Conservation (phyloP, 2,888 invertebrate species). For the Spisula subtruncata region DNA sequence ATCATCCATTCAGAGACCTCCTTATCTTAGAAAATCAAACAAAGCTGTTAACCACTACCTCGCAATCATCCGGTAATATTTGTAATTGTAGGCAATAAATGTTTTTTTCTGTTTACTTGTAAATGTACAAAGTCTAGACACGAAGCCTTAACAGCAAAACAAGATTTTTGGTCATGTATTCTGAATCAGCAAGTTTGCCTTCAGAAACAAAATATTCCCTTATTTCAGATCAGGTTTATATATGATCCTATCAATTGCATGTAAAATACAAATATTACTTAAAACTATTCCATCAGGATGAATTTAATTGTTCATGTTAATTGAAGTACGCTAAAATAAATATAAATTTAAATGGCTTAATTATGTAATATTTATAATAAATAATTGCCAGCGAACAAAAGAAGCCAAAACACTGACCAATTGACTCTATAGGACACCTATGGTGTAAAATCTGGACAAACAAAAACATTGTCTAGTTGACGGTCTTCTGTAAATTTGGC, state of each 20-base stretch:
- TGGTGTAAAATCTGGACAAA: constrained; percentile 41
- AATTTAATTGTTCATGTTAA: neutral
- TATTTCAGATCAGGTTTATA: neutral
- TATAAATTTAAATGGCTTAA: neutral
- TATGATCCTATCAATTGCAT: neutral
- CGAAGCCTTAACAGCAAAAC: neutral
- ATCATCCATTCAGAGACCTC: constrained; percentile 27
- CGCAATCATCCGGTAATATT: constrained; percentile 22
- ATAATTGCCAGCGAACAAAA: constrained; percentile 30
- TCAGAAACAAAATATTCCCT: neutral
- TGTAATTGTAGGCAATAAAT: constrained; percentile 27
- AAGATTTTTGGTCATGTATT: neutral
- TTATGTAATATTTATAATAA: constrained; percentile 23
- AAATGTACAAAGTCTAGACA: constrained; percentile 28
- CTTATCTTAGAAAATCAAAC: constrained; percentile 51
- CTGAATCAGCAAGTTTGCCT: neutral
- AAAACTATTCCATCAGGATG: neutral
- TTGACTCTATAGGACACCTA: constrained; percentile 49
- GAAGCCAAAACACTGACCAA: constrained; percentile 48
- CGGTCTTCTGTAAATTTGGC: constrained; percentile 44
- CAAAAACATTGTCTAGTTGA: constrained; percentile 44
- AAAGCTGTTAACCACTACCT: constrained; percentile 30
- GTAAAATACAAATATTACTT: neutral
- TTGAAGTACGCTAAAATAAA: neutral
- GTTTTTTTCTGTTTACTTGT: constrained; percentile 23